Base-by-base conservation (phyloP, 2,797 vertebrate species). In the Poecilia wingei region DNA sequence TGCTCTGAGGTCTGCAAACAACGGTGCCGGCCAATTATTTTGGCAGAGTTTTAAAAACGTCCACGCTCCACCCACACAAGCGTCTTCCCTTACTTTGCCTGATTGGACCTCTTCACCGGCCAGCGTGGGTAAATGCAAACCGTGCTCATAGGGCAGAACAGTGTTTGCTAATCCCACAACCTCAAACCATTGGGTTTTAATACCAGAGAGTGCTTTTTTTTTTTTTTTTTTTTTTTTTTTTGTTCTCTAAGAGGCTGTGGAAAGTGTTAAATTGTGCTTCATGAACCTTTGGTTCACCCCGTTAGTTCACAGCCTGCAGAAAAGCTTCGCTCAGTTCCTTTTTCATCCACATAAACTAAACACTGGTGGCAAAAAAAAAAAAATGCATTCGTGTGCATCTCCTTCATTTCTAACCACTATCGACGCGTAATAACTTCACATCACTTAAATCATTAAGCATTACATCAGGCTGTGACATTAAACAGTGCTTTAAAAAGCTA, bases 401-500 rank as follows among this genome's bases (percentile, higher is more conserved):
- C 45, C 46, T 53, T 75, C 33, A 33, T 64, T 36, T 64, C 33
- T 64, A 64, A 33, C 16, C 31, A 20, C 14, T 2, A 12, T 84
- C 71, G 76, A 77, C 75, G 53, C 61, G 25, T 83, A 81, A 84
- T 84, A 20, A 78, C 61, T 36, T 64, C 3, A 36, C 33, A 9
- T 64, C 61, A 36, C 61, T 20, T 61, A 61, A 31, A 86, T 84
- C 51, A 55, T 33, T 9, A 53, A 33, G 84, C n/a, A 76, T 41
- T 47, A 53, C 83, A 68, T 77, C 41, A 78, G 82, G 72, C 76
- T 39, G 49, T 69, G 71, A 79, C 72, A 77, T 77, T 0, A 79
- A 89, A 86, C 86, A 88, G 79, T 75, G 39, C 72, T 51, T 28
- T 76, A 79, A 86, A 79, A 83, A 80, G 82, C 79, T 28, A 39